These are phyloP conservation scores for Mimachlamys varia DNA, from an alignment of 2,888 invertebrate genomes.

Conservation along the genomic window DNA sequence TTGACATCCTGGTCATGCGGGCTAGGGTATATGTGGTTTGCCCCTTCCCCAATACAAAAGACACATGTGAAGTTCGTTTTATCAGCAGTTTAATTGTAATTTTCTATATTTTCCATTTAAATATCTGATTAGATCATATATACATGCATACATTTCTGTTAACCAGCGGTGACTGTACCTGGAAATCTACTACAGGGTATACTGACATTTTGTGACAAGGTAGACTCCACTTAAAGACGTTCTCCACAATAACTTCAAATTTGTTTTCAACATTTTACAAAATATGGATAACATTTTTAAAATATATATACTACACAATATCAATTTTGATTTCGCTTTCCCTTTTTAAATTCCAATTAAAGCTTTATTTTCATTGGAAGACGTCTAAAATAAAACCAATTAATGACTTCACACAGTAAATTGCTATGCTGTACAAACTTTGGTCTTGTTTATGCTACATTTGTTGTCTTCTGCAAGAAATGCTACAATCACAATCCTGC, in stretches of 20 bases:
- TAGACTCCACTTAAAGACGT: neutral
- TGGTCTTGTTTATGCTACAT: neutral
- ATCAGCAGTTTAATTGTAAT: neutral
- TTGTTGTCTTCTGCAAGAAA: neutral
- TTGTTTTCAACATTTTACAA: neutral
- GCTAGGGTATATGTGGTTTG: no score
- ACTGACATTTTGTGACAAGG: neutral
- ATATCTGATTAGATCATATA: neutral
- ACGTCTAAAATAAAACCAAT: neutral
- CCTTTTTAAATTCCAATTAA: neutral
- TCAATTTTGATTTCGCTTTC: neutral
- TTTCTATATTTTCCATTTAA: slow-evolving; percentile 35
- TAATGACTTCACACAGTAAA: neutral
- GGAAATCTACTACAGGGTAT: neutral
- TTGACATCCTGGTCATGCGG: no score
- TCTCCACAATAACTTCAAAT: neutral
- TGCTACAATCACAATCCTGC: neutral
- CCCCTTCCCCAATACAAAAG: neutral
- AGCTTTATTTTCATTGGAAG: neutral
- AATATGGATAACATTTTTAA: neutral
- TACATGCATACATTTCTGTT: slow-evolving; percentile 9
- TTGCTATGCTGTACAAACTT: neutral
- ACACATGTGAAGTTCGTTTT: neutral
- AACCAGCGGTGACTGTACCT: neutral
- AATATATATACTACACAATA: neutral